Conservation (phyloP, 2,888 invertebrate genomes). For the Merodon equestris region DNA sequence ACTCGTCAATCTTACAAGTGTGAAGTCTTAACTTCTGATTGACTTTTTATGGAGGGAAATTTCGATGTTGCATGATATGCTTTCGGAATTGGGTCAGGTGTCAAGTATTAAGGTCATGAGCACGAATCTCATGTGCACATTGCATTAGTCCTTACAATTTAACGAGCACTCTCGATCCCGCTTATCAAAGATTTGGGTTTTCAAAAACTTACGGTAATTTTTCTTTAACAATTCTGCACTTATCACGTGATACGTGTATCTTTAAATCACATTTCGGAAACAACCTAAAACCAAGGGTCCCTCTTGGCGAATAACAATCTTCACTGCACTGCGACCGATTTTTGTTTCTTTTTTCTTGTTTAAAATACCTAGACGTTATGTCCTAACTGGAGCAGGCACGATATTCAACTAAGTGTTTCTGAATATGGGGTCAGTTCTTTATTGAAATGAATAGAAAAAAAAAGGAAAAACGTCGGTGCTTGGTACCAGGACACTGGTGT, state of each 20-base stretch:
- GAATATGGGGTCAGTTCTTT: constrained; percentile 63
- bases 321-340: neutral
- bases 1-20: constrained; percentile 13
- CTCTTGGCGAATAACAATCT: neutral
- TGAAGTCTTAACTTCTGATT: constrained; percentile 1
- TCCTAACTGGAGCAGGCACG: constrained; percentile 55
- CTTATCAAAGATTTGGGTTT: no score
- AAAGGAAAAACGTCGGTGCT: neutral
- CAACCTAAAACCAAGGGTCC: neutral
- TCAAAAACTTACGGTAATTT: no score
- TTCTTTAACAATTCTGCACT: no score
- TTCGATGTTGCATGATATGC: constrained; percentile 26
- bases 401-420: constrained; percentile 46
- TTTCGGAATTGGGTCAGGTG: constrained; percentile 40
- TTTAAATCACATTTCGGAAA: neutral
- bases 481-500: constrained; percentile 63
- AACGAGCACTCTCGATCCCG: constrained; percentile 13
- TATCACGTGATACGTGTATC: neutral
- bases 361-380: constrained; percentile 18
- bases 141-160: constrained; percentile 7
- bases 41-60: constrained; percentile 4
- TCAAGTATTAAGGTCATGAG: constrained; percentile 58
- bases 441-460: constrained; percentile 57
- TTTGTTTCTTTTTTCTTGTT: constrained; percentile 10
- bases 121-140: no score